These are phyloP conservation scores for Actinostola sp. DNA, from an alignment of 92 coral and sea anemone genomes.

Conservation along the genomic window DNA sequence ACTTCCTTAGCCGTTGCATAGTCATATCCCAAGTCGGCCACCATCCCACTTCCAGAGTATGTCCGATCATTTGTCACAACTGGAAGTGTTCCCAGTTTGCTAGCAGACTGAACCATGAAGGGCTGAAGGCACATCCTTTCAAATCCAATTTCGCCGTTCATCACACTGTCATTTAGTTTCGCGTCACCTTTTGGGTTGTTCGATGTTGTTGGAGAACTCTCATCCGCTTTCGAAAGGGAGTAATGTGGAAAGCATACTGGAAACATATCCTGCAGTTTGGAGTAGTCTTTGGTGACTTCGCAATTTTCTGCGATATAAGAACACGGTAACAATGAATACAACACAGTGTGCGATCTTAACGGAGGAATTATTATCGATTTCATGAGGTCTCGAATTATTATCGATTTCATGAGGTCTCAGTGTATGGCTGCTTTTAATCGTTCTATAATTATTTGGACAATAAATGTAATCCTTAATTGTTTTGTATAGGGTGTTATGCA, in stretches of 20 bases:
- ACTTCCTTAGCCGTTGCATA: conserved; percentile 56
- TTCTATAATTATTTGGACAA: no score
- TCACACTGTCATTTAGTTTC: conserved; percentile 10
- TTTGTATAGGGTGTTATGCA: no score
- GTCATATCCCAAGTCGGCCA: conserved; percentile 75
- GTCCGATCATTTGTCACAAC: conserved; percentile 43
- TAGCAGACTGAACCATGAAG: conserved; percentile 58
- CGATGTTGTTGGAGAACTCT: conserved; percentile 2
- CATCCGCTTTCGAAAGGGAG: conserved; percentile 5
- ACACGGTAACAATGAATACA: background rate
- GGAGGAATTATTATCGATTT: no score
- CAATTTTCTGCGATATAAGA: conserved; percentile 34
- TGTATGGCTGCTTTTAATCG: no score
- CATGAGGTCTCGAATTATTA: no score
- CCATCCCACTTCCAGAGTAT: conserved; percentile 61
- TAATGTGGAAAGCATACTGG: conserved; percentile 53
- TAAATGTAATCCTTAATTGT: no score
- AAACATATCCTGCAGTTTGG: conserved; percentile 45
- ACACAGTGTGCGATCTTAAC: no score
- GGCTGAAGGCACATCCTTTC: conserved; percentile 45
- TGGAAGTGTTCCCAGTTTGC: conserved; percentile 58
- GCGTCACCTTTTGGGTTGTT: background rate
- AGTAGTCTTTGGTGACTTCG: conserved; percentile 17
- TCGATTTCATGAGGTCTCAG: no score
- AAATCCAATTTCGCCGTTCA: conserved; percentile 10